Conservation (phyloP, 2,113 vertebrate species). For the Phoxinus phoxinus region DNA sequence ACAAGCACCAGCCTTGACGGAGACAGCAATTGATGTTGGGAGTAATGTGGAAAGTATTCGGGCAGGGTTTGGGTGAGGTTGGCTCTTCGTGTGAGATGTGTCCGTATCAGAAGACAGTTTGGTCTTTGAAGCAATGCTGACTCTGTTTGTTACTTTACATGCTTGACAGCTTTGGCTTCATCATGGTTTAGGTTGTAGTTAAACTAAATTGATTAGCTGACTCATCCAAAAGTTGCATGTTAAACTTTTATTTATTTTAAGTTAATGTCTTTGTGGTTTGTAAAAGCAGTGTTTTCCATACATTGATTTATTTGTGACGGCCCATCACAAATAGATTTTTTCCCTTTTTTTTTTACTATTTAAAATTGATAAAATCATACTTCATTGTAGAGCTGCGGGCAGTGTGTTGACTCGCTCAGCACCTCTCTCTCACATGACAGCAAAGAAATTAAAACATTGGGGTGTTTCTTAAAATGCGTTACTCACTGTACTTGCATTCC, state of each 20-base stretch:
- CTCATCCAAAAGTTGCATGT: background rate
- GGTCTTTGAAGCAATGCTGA: background rate
- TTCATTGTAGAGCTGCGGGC: too few species aligned
- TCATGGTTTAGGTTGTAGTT: background rate
- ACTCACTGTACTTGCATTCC: background rate
- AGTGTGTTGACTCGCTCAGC: background rate
- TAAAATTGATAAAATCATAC: background rate
- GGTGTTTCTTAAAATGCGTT: background rate
- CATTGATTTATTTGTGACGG: too few species aligned
- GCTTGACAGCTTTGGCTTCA: background rate
- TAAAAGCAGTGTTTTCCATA: too few species aligned
- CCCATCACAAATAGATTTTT: too few species aligned
- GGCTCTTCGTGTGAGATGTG: background rate
- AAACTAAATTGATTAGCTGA: background rate
- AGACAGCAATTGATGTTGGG: constrained; percentile 55
- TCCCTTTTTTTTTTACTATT: background rate
- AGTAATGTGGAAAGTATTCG: constrained; percentile 71
- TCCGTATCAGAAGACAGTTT: background rate
- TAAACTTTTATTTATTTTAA: background rate
- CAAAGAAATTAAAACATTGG: background rate
- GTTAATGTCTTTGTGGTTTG: background rate
- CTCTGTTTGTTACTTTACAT: background rate
- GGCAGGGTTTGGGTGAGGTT: constrained; percentile 22
- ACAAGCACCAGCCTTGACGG: constrained; percentile 29
- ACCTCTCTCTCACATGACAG: background rate